phyloP scores from a whole-genome alignment of 2,888 invertebrate species.

The Sesia apiformis region DNA sequence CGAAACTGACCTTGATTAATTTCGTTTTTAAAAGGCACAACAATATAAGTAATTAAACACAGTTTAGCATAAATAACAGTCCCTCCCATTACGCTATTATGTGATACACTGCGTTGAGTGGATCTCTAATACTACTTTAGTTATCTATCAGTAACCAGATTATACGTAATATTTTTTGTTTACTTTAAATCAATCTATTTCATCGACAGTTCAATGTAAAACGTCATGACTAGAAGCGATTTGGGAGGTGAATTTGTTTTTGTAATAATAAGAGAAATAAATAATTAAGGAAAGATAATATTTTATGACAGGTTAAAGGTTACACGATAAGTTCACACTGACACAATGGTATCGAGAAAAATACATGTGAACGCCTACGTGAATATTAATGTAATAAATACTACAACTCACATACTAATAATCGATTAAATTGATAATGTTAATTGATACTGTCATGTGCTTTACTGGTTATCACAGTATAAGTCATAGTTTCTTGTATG shows the following conservation, averaged over 20 bases:
- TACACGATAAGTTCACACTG: conserved; percentile 17
- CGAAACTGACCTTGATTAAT: not conserved
- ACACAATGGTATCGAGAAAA: not conserved
- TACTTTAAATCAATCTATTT: not conserved
- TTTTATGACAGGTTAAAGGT: conserved; percentile 27
- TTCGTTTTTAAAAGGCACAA: not conserved
- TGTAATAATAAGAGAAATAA: not conserved
- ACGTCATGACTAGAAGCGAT: not conserved
- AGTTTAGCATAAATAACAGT: not conserved
- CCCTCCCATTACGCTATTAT: conserved; percentile 3
- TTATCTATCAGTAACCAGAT: not conserved
- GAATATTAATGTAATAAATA: too few species aligned
- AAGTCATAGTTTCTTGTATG: too few species aligned
- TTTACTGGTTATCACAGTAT: too few species aligned
- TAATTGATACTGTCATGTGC: too few species aligned
- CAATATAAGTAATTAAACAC: not conserved
- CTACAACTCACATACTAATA: too few species aligned
- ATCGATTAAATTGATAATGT: too few species aligned
- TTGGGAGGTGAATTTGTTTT: not conserved
- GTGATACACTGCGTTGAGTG: conserved; percentile 4
- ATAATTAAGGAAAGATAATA: conserved; percentile 24
- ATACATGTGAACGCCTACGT: too few species aligned
- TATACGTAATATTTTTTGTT: not conserved
- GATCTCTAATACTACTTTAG: not conserved
- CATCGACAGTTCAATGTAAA: not conserved